Evolutionary conservation across 2,797 vertebrate genomes (phyloP).

Genomic region (Paramormyrops hopkinsi): DNA sequence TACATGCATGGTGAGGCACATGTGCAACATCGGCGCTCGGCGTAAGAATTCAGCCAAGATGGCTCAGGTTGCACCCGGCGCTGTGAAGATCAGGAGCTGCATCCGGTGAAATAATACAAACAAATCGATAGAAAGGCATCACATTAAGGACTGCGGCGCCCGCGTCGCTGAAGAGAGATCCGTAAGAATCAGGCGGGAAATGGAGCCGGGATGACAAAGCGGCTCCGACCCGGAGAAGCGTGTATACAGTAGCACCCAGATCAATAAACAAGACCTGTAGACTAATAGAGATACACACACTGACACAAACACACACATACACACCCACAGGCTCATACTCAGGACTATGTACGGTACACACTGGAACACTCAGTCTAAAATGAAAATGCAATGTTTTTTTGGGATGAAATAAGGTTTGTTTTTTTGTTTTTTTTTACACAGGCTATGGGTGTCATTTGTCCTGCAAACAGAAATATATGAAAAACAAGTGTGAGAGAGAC

Average conservation of each 20-base stretch:
- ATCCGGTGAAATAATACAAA: neutral
- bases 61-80: neutral
- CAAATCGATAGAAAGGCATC: neutral
- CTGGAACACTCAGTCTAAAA: conserved; percentile 12
- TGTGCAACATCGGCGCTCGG: neutral
- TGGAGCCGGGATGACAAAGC: neutral
- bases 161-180: neutral
- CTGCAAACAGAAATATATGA: neutral
- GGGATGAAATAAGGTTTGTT: conserved; percentile 6
- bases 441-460: neutral
- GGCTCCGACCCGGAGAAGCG: neutral
- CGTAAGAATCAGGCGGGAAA: neutral
- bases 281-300: conserved; percentile 15
- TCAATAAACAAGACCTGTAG: conserved; percentile 16
- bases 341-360: conserved; percentile 1
- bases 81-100: neutral
- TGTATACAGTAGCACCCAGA: neutral
- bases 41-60: neutral
- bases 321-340: conserved; percentile 36
- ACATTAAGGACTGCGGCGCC: neutral
- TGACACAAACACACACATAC: conserved; percentile 38
- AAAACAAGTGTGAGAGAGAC: neutral
- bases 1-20: neutral
- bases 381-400: conserved; percentile 18
- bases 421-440: neutral